These are phyloP conservation scores for Drosophila yakuba DNA, from an alignment of 1,140 invertebrate genomes.

Conservation along the genomic window DNA sequence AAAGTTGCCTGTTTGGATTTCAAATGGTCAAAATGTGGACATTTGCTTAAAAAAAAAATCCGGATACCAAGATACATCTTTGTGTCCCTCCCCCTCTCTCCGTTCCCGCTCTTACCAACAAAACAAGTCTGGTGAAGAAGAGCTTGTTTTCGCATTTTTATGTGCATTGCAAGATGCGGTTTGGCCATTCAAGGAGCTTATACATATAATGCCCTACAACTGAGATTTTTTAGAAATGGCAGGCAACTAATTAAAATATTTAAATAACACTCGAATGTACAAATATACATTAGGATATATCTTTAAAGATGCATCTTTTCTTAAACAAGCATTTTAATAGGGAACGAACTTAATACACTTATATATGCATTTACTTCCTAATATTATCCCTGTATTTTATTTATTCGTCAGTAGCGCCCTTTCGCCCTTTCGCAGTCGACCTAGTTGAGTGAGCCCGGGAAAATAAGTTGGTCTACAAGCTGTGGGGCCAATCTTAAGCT, in stretches of 20 bases:
- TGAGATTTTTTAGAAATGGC: not conserved
- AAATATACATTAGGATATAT: no score
- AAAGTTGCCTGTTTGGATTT: slow-evolving; percentile 81
- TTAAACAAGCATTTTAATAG: no score
- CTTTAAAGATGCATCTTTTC: no score
- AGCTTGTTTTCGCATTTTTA: slow-evolving; percentile 26
- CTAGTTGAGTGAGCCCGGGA: not conserved
- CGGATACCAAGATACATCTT: slow-evolving; percentile 14
- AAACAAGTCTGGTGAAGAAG: slow-evolving; percentile 10
- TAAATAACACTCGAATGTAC: not conserved
- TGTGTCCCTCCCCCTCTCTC: not conserved
- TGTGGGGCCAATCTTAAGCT: slow-evolving; percentile 7
- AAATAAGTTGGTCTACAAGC: not conserved
- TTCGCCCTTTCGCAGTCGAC: not conserved
- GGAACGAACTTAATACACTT: no score
- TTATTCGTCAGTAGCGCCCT: not conserved
- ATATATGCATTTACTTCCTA: not conserved
- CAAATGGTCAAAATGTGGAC: slow-evolving; percentile 80
- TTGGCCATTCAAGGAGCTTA: slow-evolving; percentile 5
- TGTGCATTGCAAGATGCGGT: slow-evolving; percentile 5
- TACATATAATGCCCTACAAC: slow-evolving; percentile 3
- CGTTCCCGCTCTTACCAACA: not conserved
- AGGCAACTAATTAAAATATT: not conserved
- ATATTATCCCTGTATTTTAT: not conserved
- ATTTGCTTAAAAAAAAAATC: slow-evolving; percentile 61